phyloP scores from a whole-genome alignment of 2,113 vertebrate species.

The Ovibos moschatus region DNA sequence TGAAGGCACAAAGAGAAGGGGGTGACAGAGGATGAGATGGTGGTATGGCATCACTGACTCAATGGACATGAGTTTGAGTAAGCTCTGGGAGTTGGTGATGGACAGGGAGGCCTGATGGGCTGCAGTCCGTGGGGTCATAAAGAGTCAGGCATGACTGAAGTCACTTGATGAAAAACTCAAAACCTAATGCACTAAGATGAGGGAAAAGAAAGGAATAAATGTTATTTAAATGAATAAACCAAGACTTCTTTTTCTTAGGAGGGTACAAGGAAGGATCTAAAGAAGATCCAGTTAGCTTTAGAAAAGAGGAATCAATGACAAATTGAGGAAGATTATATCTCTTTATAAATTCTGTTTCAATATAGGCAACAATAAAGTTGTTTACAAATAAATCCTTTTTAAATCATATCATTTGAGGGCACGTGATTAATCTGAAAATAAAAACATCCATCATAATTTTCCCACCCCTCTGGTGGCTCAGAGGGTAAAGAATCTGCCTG shows the following conservation, averaged over 20 bases:
- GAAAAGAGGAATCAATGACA: not conserved
- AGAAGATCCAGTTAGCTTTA: not conserved
- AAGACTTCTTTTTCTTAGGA: not conserved
- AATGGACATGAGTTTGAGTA: not conserved
- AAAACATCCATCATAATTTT: not conserved
- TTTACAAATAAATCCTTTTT: not conserved
- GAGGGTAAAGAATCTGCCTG: not conserved
- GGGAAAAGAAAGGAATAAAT: not conserved
- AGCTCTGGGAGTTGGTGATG: not conserved
- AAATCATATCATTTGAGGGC: not conserved
- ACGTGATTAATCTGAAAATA: not conserved
- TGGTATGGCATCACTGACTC: not conserved
- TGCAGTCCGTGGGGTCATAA: not conserved
- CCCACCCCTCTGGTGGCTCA: not conserved
- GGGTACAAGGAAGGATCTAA: not conserved
- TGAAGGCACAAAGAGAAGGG: not conserved
- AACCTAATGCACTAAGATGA: not conserved
- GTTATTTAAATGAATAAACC: not conserved
- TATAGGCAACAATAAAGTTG: not conserved
- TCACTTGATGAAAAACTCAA: not conserved
- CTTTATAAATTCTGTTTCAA: not conserved
- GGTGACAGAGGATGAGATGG: not conserved
- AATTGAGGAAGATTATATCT: not conserved
- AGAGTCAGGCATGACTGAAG: not conserved
- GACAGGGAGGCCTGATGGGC: not conserved